Evolutionary conservation across 2,113 vertebrate species (phyloP), one percentile per base, ranked within the genome.

Genomic region (Hepsetus odoe): DNA sequence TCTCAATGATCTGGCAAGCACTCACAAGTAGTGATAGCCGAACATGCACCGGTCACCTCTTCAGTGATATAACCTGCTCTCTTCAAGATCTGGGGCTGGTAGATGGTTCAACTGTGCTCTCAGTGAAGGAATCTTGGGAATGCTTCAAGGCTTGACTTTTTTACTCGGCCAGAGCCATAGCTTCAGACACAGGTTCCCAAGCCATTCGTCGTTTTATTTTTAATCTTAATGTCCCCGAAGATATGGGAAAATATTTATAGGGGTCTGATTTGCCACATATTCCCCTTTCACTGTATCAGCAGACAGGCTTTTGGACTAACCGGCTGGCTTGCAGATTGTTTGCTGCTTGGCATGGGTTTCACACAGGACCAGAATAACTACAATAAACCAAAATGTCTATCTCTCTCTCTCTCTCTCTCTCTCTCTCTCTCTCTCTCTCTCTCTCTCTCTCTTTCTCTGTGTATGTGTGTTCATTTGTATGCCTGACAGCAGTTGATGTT

Each of bases 221-320:
- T 81, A 75, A 80, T 70, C 66, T 76, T 22, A 70, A 68, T 62
- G 49, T 72, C 69, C 59, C 61, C 30, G 35, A 58, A 77, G 65
- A 77, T 77, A 77, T 82, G 59, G 58, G 61, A 82, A 77, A 81
- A 66, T 84, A 74, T 81, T 74, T 74, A 80, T 74, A 70, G 66
- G 58, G 38, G 59, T 76, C 77, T 76, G 72, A 40, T 80, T 76
- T 74, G 38, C 77, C 80, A 77, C 61, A 74, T 65, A 59, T 40
- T 42, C 22, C 35, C 35, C 32, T 40, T 42, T 73, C 20, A n/a
- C 61, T 65, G 61, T 61, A 53, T 75, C 42, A 68, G 42, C 13
- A 13, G 28, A 73, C 51, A 55, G 46, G 33, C 62, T 66, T 32
- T 71, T 73, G 77, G 71, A 80, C 75, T 32, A 13, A 62, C 30